Evolutionary conservation across 2,888 invertebrate genomes (phyloP), one percentile per base, ranked within the genome.

Genomic region (Theristus sp.): DNA sequence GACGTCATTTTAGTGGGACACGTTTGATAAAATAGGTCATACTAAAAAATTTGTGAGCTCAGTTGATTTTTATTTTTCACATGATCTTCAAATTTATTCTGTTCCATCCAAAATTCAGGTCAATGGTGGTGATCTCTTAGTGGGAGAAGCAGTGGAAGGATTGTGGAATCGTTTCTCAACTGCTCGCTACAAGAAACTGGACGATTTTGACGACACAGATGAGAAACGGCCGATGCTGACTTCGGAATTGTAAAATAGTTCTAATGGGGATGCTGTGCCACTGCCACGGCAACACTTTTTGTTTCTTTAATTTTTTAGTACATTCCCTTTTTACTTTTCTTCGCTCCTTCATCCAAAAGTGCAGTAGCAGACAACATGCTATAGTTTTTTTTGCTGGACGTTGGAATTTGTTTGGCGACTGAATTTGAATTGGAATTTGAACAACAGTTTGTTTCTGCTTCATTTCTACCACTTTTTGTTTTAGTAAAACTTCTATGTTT

Each of bases 111-210:
- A n/a, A 13, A 17, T 38, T 38, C 47, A 57, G 57, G 24, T 25
- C 46, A 57, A 57, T 27, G 57, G 57, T 20, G 57, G 57, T n/a
- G 57, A 57, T n/a, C 47, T 57, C 1, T 20, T 57, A 2, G 24
- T 30, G 13, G 57, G 57, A 1, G 57, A 57, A 31, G 25, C 27
- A 13, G 38, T 56, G 2, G n/a, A 29, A 10, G 24, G 3, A 6
- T 22, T 56, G 56, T 56, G 56, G 56, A 20, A 2, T 6, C 10
- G 20, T 2, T 56, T 20, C 31, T 27, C 26, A n/a, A n/a, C n/a
- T 38, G 38, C 10, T 20, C 38, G 20, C 10, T 13, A 38, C 38
- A 38, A 38, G 38, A 38, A 38, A 20, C 10, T 20, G 38, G 38
- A 38, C 20, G 38, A 38, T 38, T 10, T 13, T 38, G 38, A 20